phyloP scores from a whole-genome alignment of 2,888 invertebrate genomes.

The Ornithoptera alexandrae region DNA sequence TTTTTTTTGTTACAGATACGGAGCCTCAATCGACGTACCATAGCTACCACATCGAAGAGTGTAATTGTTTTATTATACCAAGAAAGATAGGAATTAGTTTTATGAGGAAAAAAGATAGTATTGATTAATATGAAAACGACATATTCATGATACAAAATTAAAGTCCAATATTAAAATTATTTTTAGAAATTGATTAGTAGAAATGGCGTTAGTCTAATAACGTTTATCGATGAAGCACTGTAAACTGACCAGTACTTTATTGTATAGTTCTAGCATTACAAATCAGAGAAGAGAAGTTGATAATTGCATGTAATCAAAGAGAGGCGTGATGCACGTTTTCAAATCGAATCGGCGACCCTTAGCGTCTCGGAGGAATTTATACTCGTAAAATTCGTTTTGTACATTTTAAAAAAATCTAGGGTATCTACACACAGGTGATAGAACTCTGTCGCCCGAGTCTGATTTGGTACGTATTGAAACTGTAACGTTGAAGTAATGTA shows the following conservation, averaged over 20 bases:
- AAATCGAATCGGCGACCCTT: slow-evolving; percentile 43
- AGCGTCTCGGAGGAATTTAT: slow-evolving; percentile 15
- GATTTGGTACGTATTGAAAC: too few relatives aligned
- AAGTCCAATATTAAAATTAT: background rate
- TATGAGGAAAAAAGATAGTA: too few relatives aligned
- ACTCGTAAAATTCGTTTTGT: slow-evolving; percentile 3
- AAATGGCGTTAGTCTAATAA: background rate
- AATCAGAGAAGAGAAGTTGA: slow-evolving; percentile 41
- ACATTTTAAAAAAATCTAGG: background rate
- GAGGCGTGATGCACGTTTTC: slow-evolving; percentile 61
- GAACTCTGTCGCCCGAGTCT: too few relatives aligned
- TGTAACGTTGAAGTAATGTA: too few relatives aligned
- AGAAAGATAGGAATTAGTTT: too few relatives aligned
- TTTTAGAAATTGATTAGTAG: background rate
- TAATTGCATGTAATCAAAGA: slow-evolving; percentile 58
- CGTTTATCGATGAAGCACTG: background rate
- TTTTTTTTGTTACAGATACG: too few relatives aligned
- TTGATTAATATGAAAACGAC: too few relatives aligned
- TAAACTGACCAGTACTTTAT: background rate
- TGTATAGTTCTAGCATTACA: slow-evolving; percentile 34
- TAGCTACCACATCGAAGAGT: too few relatives aligned
- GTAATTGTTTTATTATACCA: too few relatives aligned
- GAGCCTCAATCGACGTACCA: too few relatives aligned
- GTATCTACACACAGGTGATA: too few relatives aligned
- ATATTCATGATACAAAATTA: too few relatives aligned